Evolutionary conservation across 2,888 invertebrate species (phyloP), one percentile per base, ranked within the genome.

Genomic region (Netelia virgata): DNA sequence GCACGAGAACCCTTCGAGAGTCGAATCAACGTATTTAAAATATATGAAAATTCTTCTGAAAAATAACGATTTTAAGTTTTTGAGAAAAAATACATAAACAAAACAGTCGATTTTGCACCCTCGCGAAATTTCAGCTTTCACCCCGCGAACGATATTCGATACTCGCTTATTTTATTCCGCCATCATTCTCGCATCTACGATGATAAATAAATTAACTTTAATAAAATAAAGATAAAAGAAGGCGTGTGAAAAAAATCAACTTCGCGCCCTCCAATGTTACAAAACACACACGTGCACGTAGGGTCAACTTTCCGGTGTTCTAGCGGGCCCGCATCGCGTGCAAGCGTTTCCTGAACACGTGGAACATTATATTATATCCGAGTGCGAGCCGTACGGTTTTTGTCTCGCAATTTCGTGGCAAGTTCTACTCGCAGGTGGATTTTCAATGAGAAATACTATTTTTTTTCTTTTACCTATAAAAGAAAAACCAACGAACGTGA

Each of bases 321-420:
- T 77, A 10, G 16, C 63, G 61, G 55, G 81, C 84, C 84, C 84
- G 84, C 84, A 84, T 84, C 76, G 81, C 73, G 73, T 81, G 73
- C 69, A 73, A 72, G 55, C 73, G 69, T 78, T 84, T 84, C 84
- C 84, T 84, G 84, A 69, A 81, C 84, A 84, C 84, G 84, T 84
- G 84, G 69, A 50, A 78, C 63, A 72, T 53, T 43, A 78, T 20
- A 69, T 69, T 43, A 18, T 53, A 70, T n/a, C 36, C 74, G 18
- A 59, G 73, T 63, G 47, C 43, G 18, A 18, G 43, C 41, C 41
- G 14, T n/a, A 14, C 11, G 10, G 47, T 11, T 9, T 68, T 36
- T 53, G 53, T 36, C 41, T 41, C 47, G 43, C 75, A 47, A 77
- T 82, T 72, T 57, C 74, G 41, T 81, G n/a, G 28, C 28, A 28